phyloP scores from a whole-genome alignment of 2,113 vertebrate genomes.

The human region DNA sequence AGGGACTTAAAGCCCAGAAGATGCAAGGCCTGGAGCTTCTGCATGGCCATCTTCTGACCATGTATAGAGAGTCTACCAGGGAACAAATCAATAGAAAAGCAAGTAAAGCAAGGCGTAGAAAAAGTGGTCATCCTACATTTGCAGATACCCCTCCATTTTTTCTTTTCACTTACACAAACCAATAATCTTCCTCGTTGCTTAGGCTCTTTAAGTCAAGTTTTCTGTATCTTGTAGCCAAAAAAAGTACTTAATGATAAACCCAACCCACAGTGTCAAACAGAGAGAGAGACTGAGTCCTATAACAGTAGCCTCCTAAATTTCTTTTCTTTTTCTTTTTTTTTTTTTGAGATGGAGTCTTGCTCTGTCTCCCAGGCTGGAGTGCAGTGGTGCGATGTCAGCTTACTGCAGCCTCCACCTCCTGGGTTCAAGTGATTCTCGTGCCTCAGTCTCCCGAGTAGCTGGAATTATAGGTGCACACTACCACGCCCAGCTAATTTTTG shows the following conservation, averaged over 20 bases:
- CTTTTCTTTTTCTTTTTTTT: neutral
- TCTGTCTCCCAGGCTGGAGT: too few species aligned
- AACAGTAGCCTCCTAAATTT: neutral
- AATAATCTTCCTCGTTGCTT: neutral
- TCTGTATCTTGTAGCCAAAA: neutral
- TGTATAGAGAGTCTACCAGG: neutral
- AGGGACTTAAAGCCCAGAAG: neutral
- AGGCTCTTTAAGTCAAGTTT: neutral
- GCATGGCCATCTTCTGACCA: neutral
- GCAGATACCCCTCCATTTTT: neutral
- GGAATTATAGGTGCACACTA: too few species aligned
- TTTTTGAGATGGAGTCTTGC: too few species aligned
- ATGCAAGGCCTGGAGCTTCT: neutral
- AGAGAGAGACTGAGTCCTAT: neutral
- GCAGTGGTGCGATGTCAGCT: too few species aligned
- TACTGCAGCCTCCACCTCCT: too few species aligned
- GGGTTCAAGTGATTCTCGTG: too few species aligned
- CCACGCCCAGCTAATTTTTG: too few species aligned
- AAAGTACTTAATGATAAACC: neutral
- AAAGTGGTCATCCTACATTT: neutral
- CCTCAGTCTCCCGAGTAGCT: too few species aligned
- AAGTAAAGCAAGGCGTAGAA: neutral
- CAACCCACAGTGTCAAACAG: neutral
- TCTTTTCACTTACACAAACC: neutral
- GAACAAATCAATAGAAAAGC: neutral